Evolutionary conservation across 2,888 invertebrate genomes (phyloP).

Genomic region (Drosophila formosana): DNA sequence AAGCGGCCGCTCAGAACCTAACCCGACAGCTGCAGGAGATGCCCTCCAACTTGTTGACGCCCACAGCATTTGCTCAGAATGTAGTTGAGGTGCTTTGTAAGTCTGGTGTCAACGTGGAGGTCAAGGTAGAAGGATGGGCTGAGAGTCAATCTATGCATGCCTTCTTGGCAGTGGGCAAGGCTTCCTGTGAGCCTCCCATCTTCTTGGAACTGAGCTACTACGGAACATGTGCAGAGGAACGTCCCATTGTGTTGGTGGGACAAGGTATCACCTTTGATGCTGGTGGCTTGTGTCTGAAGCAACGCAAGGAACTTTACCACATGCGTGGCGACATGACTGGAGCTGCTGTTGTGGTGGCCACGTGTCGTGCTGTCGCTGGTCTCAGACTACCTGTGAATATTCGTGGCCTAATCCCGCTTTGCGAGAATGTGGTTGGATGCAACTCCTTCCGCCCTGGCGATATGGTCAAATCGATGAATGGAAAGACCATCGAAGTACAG

Average conservation of each 20-base stretch:
- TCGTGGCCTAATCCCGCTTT: slow-evolving; percentile 90
- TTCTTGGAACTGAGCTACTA: slow-evolving; percentile 92
- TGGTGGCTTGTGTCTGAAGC: slow-evolving; percentile 91
- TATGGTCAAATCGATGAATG: slow-evolving; percentile 90
- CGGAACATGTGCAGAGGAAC: slow-evolving; percentile 87
- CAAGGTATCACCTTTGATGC: slow-evolving; percentile 90
- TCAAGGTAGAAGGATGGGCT: slow-evolving; percentile 88
- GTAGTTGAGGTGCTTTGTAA: slow-evolving; percentile 85
- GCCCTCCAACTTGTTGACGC: slow-evolving; percentile 92
- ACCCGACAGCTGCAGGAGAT: slow-evolving; percentile 92
- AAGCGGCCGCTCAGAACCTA: slow-evolving; percentile 93
- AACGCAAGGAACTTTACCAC: slow-evolving; percentile 59
- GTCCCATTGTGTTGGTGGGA: slow-evolving; percentile 91
- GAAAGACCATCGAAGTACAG: slow-evolving; percentile 89
- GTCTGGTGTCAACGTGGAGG: slow-evolving; percentile 83
- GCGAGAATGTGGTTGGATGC: slow-evolving; percentile 93
- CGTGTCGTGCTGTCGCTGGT: slow-evolving; percentile 89
- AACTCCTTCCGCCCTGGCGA: slow-evolving; percentile 92
- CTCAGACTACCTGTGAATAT: slow-evolving; percentile 90
- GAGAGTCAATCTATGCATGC: slow-evolving; percentile 92
- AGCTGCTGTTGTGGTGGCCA: slow-evolving; percentile 91
- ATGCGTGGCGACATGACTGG: slow-evolving; percentile 96
- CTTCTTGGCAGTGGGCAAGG: slow-evolving; percentile 91
- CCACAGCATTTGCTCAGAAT: slow-evolving; percentile 91
- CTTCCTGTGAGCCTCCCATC: slow-evolving; percentile 91